Evolutionary conservation across 2,888 invertebrate genomes (phyloP), one percentile per base, ranked within the genome.

Genomic region (Cephus sareptanus): DNA sequence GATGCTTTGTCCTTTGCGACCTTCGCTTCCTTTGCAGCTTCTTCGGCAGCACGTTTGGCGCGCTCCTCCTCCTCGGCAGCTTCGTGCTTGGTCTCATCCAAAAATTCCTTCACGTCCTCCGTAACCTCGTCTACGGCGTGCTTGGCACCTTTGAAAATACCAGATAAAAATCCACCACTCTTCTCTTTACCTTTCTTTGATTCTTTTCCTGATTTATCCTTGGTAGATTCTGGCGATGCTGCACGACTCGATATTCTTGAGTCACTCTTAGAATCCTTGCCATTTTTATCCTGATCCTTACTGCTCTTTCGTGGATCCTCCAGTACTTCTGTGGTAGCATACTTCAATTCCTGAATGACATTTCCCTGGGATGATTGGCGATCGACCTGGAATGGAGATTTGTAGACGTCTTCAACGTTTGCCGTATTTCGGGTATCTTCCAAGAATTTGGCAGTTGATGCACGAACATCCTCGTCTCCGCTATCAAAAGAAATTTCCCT

Each of bases 371-470:
- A 3, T 70, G 70, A 11, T 12, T 70, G 30, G 30, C 30, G 70
- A 70, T 30, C 70, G 30, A 0, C 70, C 13, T 74, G 68, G 35
- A 30, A 70, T 30, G 70, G 70, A 31, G 30, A 31, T 30, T 70
- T 15, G 30, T 70, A 70, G 3, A 15, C 30, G 23, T 33, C 34
- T 40, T 78, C 35, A 33, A 31, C 30, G 15, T 35, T 11, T 73
- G 84, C 82, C 4, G 76, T 79, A 33, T 87, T 87, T 79, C 84
- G 86, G 30, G 88, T 87, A 33, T 91, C 91, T 23, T 89, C 89
- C 33, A 91, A 77, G 77, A 91, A 90, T 79, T 87, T 86, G 1
- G 84, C 79, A 0, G 90, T 90, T 15, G 82, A 81, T 68, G 78
- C 74, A 86, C 86, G 81, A 75, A 88, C 31, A 77, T 81, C 79